Percentiles rank a stretch among this genome's conserved stretches.
Evolutionary conservation across 2,797 vertebrate species (phyloP).

Genomic region (Erpetoichthys calabaricus): DNA sequence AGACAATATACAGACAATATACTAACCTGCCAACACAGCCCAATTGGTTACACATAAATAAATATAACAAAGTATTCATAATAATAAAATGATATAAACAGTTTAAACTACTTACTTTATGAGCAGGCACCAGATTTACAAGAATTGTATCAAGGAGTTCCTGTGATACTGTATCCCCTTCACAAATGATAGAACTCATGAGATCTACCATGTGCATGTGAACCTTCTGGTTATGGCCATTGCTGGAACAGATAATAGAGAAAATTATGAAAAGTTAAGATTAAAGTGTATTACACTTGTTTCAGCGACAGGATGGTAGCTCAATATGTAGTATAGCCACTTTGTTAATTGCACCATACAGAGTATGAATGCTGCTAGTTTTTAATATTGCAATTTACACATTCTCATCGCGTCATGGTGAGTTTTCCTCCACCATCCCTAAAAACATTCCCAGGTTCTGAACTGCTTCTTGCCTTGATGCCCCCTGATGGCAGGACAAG

Average conservation of each 20-base stretch:
- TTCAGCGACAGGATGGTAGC: too few relatives aligned
- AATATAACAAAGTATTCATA: background rate
- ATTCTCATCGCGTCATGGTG: too few relatives aligned
- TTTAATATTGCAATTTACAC: too few relatives aligned
- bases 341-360: too few relatives aligned
- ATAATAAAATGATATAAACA: background rate
- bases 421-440: too few relatives aligned
- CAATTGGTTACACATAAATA: background rate
- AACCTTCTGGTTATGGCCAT: conserved; percentile 97
- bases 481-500: too few relatives aligned
- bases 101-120: conserved; percentile 61
- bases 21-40: too few relatives aligned
- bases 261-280: background rate
- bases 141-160: conserved; percentile 91
- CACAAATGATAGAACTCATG: conserved; percentile 97
- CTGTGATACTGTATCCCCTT: conserved; percentile 93
- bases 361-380: too few relatives aligned
- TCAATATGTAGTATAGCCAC: too few relatives aligned
- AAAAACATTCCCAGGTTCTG: too few relatives aligned
- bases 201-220: conserved; percentile 99
- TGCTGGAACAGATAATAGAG: conserved; percentile 50
- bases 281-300: background rate
- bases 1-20: too few relatives aligned
- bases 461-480: too few relatives aligned
- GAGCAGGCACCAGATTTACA: conserved; percentile 90